A percentile compares a stretch with the other conserved stretches of the same genome.
Conservation (phyloP, 1,140 invertebrate species). For the Archegozetes longisetosus region DNA sequence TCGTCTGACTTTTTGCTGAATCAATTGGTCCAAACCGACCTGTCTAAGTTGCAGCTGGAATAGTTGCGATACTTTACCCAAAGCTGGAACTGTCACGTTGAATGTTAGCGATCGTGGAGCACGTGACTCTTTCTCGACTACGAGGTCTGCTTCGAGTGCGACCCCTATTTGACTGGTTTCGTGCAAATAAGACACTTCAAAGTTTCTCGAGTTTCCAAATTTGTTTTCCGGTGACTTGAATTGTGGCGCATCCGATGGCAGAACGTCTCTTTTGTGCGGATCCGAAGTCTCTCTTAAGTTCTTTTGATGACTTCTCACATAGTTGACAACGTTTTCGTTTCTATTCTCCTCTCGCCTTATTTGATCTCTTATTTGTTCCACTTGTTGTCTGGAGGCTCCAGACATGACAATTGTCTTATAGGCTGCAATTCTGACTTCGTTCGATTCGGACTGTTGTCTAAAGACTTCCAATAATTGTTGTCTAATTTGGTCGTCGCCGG, state of each 20-base stretch:
- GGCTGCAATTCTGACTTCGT: slow-evolving; percentile 8
- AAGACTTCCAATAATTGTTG: slow-evolving; percentile 7
- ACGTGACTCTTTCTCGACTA: background rate
- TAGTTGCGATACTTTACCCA: background rate
- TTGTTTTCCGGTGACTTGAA: slow-evolving; percentile 15
- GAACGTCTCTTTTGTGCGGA: slow-evolving; percentile 7
- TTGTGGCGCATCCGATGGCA: slow-evolving; percentile 9
- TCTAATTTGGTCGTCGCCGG: background rate
- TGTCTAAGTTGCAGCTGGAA: background rate
- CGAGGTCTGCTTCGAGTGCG: slow-evolving; percentile 8
- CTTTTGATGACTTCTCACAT: slow-evolving; percentile 10
- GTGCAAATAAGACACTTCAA: slow-evolving; percentile 2
- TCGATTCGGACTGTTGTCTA: background rate
- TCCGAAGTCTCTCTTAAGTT: slow-evolving; percentile 10
- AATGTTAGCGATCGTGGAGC: slow-evolving; percentile 11
- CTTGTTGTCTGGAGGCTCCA: background rate
- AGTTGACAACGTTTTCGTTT: slow-evolving; percentile 8
- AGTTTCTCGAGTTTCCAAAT: background rate
- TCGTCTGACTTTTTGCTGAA: background rate
- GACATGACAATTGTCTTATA: slow-evolving; percentile 10
- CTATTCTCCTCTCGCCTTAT: background rate
- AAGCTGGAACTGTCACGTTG: slow-evolving; percentile 10
- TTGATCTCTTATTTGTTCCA: background rate
- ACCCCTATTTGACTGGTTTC: background rate
- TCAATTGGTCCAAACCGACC: background rate